A percentile compares a stretch with the other conserved stretches of the same genome.
Evolutionary conservation across 2,113 vertebrate genomes (phyloP).

Genomic region (Gambusia holbrooki): DNA sequence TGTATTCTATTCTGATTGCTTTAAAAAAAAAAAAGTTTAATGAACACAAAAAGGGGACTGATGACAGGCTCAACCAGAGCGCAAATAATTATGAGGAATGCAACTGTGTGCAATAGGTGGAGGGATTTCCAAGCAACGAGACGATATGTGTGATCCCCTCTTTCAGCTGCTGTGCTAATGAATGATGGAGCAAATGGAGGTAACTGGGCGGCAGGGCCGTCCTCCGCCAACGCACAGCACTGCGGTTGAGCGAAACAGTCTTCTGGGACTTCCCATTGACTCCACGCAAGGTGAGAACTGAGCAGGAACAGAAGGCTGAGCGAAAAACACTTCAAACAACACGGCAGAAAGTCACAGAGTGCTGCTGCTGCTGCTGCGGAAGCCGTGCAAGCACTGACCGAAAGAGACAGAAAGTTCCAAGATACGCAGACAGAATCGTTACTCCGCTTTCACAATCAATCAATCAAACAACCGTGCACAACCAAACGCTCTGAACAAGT

Average conservation of each 20-base stretch:
- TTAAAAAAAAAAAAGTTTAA: too few relatives aligned
- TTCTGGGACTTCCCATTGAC: conserved; percentile 76
- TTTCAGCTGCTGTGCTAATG: conserved; percentile 25
- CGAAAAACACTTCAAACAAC: conserved; percentile 56
- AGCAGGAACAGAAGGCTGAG: conserved; percentile 61
- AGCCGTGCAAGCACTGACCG: conserved; percentile 26
- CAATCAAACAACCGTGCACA: conserved; percentile 43
- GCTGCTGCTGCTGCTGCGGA: conserved; percentile 1
- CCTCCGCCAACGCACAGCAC: conserved; percentile 68
- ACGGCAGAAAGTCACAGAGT: conserved; percentile 42
- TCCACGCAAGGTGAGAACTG: conserved; percentile 70
- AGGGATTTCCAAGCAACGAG: conserved; percentile 40
- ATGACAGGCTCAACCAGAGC: neutral
- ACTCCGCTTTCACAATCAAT: conserved; percentile 51
- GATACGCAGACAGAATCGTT: conserved; percentile 41
- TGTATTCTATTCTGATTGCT: too few relatives aligned
- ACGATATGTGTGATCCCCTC: conserved; percentile 36
- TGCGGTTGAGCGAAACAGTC: conserved; percentile 61
- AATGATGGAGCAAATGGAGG: conserved; percentile 66
- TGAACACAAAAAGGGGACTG: neutral
- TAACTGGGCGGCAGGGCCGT: conserved; percentile 48
- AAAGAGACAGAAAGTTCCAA: conserved; percentile 37
- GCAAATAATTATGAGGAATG: neutral
- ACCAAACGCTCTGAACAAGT: conserved; percentile 29
- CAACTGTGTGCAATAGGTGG: neutral